Percentiles rank a stretch among this genome's conserved stretches.
phyloP scores from a whole-genome alignment of 2,888 invertebrate species.

The Apamea monoglypha region DNA sequence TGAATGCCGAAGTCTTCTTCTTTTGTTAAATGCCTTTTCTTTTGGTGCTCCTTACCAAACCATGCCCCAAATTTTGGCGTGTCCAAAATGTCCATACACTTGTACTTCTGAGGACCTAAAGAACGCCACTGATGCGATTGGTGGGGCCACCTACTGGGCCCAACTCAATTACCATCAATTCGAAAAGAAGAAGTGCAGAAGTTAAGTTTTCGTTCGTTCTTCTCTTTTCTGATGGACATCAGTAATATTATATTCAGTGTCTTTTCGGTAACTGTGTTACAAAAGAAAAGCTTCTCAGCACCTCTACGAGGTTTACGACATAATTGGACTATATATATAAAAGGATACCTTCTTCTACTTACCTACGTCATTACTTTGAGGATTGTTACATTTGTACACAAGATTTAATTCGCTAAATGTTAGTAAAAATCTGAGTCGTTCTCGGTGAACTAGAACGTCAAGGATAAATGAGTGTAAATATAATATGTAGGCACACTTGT shows the following conservation, averaged over 20 bases:
- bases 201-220: not conserved
- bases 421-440: not conserved
- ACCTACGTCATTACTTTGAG: not conserved
- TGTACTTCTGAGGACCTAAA: not conserved
- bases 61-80: not conserved
- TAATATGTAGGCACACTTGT: not conserved
- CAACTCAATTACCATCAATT: not conserved
- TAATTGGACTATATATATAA: not conserved
- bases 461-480: conserved; percentile 9
- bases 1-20: not conserved
- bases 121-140: not conserved
- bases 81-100: not conserved
- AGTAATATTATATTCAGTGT: not conserved
- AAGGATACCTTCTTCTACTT: too few relatives aligned
- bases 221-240: not conserved
- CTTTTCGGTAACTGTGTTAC: not conserved
- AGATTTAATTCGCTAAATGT: not conserved
- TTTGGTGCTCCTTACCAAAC: not conserved
- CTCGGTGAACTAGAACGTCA: conserved; percentile 8
- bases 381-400: not conserved
- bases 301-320: not conserved
- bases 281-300: not conserved
- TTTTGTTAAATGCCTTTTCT: not conserved
- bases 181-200: not conserved
- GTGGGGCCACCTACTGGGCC: not conserved